Percentiles rank a stretch among this genome's conserved stretches.
Conservation (phyloP, 2,888 invertebrate genomes). For the Litoditis marina region DNA sequence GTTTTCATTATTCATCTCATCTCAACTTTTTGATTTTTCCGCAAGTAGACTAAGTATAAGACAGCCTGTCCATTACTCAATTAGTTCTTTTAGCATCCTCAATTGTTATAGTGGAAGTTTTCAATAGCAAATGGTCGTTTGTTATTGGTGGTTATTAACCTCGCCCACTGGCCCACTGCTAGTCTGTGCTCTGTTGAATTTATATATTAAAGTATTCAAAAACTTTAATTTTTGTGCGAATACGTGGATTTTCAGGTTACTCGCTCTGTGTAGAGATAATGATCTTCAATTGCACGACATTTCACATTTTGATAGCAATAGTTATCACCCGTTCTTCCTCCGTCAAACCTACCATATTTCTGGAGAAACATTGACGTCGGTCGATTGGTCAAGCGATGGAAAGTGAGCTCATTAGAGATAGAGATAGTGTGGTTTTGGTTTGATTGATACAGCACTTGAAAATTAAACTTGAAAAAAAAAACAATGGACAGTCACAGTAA, state of each 20-base stretch:
- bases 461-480: no score
- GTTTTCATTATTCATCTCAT: no score
- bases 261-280: slow-evolving; percentile 84
- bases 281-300: slow-evolving; percentile 77
- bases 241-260: slow-evolving; percentile 68
- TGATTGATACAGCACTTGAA: no score
- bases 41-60: slow-evolving; percentile 60
- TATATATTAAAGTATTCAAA: no score
- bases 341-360: slow-evolving; percentile 79
- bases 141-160: background rate
- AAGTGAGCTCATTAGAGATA: no score
- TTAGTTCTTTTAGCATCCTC: background rate
- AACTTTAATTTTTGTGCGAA: no score
- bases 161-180: background rate
- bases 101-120: background rate
- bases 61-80: no score
- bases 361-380: slow-evolving; percentile 78
- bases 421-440: no score
- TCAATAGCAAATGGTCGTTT: no score
- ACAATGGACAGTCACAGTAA: no score
- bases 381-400: slow-evolving; percentile 91
- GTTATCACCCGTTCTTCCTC: slow-evolving; percentile 83
- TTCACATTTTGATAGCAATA: slow-evolving; percentile 72
- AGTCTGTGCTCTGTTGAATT: background rate
- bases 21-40: no score